Evolutionary conservation across 2,797 vertebrate genomes (phyloP).

Genomic region (Myripristis murdjan): DNA sequence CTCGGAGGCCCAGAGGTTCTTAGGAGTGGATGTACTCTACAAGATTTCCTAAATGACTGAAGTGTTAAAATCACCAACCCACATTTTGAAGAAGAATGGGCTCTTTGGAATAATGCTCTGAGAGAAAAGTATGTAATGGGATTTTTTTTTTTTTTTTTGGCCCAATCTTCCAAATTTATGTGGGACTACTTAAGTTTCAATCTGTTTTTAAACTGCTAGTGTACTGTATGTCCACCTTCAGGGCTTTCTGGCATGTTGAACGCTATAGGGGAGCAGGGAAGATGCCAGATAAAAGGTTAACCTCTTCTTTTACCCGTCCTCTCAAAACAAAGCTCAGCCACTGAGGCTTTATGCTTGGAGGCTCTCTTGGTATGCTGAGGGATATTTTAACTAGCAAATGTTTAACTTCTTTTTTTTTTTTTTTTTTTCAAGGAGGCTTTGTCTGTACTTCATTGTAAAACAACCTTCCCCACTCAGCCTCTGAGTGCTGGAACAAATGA

Average conservation of each 20-base stretch:
- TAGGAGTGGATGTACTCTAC: slow-evolving; percentile 38
- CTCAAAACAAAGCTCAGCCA: slow-evolving; percentile 60
- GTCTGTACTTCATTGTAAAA: slow-evolving; percentile 37
- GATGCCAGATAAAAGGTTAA: slow-evolving; percentile 61
- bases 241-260: slow-evolving; percentile 56
- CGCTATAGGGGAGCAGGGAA: slow-evolving; percentile 52
- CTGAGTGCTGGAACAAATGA: slow-evolving; percentile 50
- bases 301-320: slow-evolving; percentile 45
- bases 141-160: too few species aligned
- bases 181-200: slow-evolving; percentile 26
- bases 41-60: slow-evolving; percentile 49
- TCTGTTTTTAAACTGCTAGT: slow-evolving; percentile 29
- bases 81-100: slow-evolving; percentile 15
- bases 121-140: slow-evolving; percentile 13
- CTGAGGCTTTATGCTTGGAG: slow-evolving; percentile 61
- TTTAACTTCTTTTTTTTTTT: slow-evolving; percentile 75
- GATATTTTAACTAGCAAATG: slow-evolving; percentile 74
- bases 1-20: slow-evolving; percentile 48
- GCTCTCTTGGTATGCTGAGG: slow-evolving; percentile 60
- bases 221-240: slow-evolving; percentile 27
- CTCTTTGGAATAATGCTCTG: slow-evolving; percentile 8
- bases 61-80: slow-evolving; percentile 22
- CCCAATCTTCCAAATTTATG: slow-evolving; percentile 29
- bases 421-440: slow-evolving; percentile 63
- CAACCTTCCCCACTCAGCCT: slow-evolving; percentile 50